These are phyloP conservation scores for Archivesica marissinica DNA, from an alignment of 1,140 invertebrate genomes.

Conservation along the genomic window DNA sequence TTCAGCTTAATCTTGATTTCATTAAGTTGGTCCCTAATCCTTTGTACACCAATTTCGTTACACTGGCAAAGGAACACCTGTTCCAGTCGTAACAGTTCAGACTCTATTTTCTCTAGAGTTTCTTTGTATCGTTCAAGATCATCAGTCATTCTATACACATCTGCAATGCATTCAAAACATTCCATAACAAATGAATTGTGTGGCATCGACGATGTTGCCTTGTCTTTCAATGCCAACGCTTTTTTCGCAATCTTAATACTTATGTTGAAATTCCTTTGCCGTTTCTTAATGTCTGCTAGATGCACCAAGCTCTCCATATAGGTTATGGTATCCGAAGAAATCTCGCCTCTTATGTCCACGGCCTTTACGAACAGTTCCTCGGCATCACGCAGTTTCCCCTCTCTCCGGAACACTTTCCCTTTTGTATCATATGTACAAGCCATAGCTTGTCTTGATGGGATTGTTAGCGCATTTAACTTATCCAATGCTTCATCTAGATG, in stretches of 20 bases:
- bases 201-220: neutral
- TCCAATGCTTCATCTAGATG: conserved; percentile 45
- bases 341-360: neutral
- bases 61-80: neutral
- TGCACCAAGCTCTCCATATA: conserved; percentile 38
- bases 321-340: neutral
- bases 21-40: neutral
- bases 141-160: neutral
- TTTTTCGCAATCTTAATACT: neutral
- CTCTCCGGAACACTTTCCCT: conserved; percentile 39
- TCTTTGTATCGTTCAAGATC: conserved; percentile 6
- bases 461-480: neutral
- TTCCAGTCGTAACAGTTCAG: conserved; percentile 19
- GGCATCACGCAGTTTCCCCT: neutral
- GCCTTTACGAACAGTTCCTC: neutral
- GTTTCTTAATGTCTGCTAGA: conserved; percentile 11
- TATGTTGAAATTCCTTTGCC: neutral
- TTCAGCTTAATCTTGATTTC: too few relatives aligned
- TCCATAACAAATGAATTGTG: conserved; percentile 21
- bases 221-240: conserved; percentile 4
- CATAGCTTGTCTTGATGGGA: neutral
- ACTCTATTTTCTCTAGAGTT: conserved; percentile 37
- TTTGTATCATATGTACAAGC: conserved; percentile 40
- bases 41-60: neutral
- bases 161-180: conserved; percentile 35